Evolutionary conservation across 1,140 invertebrate genomes (phyloP), one percentile per base, ranked within the genome.

Genomic region (Drosophila nikananu): DNA sequence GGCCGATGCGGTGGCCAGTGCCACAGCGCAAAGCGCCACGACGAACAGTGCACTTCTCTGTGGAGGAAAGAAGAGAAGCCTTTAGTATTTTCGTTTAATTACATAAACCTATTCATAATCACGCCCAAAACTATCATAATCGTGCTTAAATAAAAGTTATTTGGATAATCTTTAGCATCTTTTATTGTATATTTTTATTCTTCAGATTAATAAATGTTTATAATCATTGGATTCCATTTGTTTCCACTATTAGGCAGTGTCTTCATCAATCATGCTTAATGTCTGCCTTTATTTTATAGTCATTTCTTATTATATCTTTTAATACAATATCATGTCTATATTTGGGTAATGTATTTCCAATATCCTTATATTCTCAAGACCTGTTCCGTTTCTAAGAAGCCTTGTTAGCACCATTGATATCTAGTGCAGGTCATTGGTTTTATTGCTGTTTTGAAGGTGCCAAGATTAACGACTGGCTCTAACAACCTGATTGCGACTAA

Each of bases 1-100:
- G 52, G 81, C 89, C 55, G 80, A 68, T 54, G 81, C 81, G 63
- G 84, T 83, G 78, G 91, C 84, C 46, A 82, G 74, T 13, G 92
- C 86, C 65, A 90, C 81, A 77, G 65, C 91, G 91, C 91, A 92
- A 64, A 92, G 83, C 86, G 91, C 79, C 58, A 92, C 76, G 49
- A 91, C 77, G 70, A 91, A 87, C 80, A 92, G 72, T 83, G 91
- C 89, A 86, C 86, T 91, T 92, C 89, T 92, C 91, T 92, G 86
- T 77, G 42, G 13, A 46, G 67, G 9, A 39, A 49, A 72, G 9
- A 0, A 55, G 6, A 37, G 4, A n/a, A 25, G 5, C 6, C 5
- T 17, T 55, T 23, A 39, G 23, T 37, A 55, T 23, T 23, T 23
- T 1, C 35, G 4, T 5, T 19, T 15, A 15, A 15, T 5, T 21